Conservation (phyloP, 2,113 vertebrate species). For the Telmatochromis sp. region DNA sequence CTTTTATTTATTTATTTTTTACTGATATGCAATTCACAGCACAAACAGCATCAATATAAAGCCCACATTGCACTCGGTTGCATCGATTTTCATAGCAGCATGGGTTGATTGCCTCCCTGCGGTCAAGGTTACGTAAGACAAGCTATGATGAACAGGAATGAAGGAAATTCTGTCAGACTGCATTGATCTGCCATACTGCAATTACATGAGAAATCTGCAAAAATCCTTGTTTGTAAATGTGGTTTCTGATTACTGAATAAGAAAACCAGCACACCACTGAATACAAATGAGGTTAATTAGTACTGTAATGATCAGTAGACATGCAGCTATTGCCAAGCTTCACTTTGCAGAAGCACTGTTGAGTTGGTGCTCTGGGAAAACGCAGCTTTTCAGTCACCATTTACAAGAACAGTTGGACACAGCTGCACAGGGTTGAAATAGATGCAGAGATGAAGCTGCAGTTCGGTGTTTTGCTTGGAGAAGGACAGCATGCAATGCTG, state of each 20-base stretch:
- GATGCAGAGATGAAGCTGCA: neutral
- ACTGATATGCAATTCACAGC: neutral
- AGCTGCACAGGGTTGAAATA: neutral
- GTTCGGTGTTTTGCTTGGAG: neutral
- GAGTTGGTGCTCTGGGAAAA: neutral
- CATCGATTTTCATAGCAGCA: slow-evolving; percentile 13
- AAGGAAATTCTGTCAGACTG: neutral
- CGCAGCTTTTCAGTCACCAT: neutral
- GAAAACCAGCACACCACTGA: neutral
- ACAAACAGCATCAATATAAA: slow-evolving; percentile 9
- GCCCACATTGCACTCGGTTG: slow-evolving; percentile 4
- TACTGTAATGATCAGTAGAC: neutral
- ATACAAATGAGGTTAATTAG: neutral
- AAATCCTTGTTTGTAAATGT: neutral
- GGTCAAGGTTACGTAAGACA: slow-evolving; percentile 28
- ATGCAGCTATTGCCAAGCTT: neutral
- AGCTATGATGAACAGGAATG: slow-evolving; percentile 10
- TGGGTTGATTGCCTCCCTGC: slow-evolving; percentile 18
- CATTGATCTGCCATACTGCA: slow-evolving; percentile 1
- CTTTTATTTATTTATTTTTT: neutral
- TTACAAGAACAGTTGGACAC: neutral
- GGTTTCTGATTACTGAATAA: neutral
- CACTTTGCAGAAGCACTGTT: neutral
- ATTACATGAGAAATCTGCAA: neutral
- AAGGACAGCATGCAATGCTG: neutral